Evolutionary conservation across 2,888 invertebrate genomes (phyloP), one percentile per base, ranked within the genome.

Genomic region (Lasioglossum leucozonium): DNA sequence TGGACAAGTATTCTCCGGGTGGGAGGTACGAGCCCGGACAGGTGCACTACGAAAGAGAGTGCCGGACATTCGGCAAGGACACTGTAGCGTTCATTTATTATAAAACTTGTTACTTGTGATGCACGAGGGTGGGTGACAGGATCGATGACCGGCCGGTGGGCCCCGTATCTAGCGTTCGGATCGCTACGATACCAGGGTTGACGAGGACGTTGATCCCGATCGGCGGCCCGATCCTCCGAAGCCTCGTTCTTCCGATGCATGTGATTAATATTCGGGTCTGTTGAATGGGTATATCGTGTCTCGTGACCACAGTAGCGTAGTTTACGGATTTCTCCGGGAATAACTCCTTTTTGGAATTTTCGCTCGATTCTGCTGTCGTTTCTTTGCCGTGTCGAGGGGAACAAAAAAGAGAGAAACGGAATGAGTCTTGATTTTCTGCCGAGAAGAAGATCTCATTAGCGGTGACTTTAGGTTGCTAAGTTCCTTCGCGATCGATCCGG

Each of bases 61-160:
- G 94, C 90, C 92, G 94, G 85, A 94, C 95, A 55, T 94, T 94
- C 89, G 95, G 95, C 74, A 94, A 94, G 87, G 94, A 95, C 86
- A 95, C 95, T 69, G 93, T 95, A 77, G 95, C 95, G n/a, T 92
- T 95, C 62, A 94, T 95, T 86, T 95, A 95, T 82, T 95, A 95
- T 86, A 95, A 95, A 89, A 95, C 95, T 74, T 95, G 95, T 87
- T 95, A 95, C 90, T 94, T 95, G 94, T 95, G 95, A 95, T 94
- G 90, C 42, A 80, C 62, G 76, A 75, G 67, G 75, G 69, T 69
- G 26, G 55, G 26, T 37, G 69, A 85, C 58, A 22, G 34, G 42
- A 37, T 75, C 71, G 55, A 74, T 1, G 26, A 42, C 69, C 51
- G 37, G 74, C 55, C 55, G n/a, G 10, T 0, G 3, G n/a, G n/a